These are phyloP conservation scores for Dicyrtomina minuta DNA, from an alignment of 2,888 invertebrate genomes.

Conservation along the genomic window DNA sequence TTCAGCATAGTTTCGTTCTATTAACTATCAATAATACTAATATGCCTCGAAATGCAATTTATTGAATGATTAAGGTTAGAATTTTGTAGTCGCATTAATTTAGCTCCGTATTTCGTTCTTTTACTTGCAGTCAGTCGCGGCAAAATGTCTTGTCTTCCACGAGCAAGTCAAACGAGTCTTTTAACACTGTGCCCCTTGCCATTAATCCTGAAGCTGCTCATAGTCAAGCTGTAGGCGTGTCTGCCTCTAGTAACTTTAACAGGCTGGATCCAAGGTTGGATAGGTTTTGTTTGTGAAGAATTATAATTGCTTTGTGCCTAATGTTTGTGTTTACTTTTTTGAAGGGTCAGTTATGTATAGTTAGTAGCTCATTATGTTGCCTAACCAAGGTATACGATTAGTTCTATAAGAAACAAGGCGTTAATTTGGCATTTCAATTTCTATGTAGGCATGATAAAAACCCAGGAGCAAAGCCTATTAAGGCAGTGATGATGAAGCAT, in stretches of 20 bases:
- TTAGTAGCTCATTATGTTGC: too few relatives aligned
- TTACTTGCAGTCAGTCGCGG: constrained; percentile 73
- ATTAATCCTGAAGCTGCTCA: constrained; percentile 15
- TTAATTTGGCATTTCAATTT: too few relatives aligned
- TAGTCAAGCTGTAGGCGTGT: not conserved
- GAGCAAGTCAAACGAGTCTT: constrained; percentile 60
- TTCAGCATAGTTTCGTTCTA: too few relatives aligned
- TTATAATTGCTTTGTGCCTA: not conserved
- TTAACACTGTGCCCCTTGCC: constrained; percentile 9
- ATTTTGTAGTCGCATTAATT: not conserved
- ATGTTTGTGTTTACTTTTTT: not conserved
- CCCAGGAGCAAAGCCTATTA: constrained; percentile 31
- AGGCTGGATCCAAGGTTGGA: constrained; percentile 13
- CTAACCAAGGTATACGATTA: too few relatives aligned
- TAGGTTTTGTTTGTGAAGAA: not conserved
- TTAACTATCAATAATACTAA: too few relatives aligned
- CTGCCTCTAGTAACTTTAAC: constrained; percentile 29
- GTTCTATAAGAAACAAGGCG: not conserved
- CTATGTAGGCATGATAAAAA: constrained; percentile 30
- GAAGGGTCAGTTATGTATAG: too few relatives aligned
- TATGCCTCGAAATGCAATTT: too few relatives aligned
- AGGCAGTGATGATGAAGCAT: constrained; percentile 28
- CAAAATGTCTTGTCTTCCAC: constrained; percentile 79
- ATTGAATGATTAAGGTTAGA: not conserved
- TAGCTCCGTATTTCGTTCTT: not conserved